Base-by-base conservation (phyloP, 1,140 invertebrate genomes). In the Batillaria attramentaria region DNA sequence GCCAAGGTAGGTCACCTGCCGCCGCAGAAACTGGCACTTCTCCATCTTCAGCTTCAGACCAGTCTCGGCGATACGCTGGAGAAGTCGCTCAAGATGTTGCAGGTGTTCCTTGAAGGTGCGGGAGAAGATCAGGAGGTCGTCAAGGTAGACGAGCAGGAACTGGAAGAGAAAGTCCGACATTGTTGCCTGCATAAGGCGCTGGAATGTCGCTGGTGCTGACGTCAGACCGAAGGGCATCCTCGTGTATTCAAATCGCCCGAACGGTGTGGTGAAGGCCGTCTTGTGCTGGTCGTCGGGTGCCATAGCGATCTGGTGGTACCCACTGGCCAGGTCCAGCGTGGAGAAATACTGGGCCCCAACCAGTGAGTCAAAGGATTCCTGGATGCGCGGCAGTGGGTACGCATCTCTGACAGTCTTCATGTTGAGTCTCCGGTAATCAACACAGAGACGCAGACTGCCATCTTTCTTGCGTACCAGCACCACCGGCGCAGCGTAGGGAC, bases 261-360 rank as follows among this genome's bases (percentile, higher is more conserved):
- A 66, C 6, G 79, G 81, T 0, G 84, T 86, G 0, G 66, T 69
- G 78, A 87, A 86, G 20, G 86, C 82, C 16, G 92, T 92, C 74
- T 91, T 89, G 50, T 89, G 77, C 24, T 81, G 83, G 73, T 88
- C 79, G 24, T 72, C 13, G 18, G 87, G 66, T 24, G 33, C 60
- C 20, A 93, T 73, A 24, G 57, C 72, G 2, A 92, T 79, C 72
- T 92, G 91, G 87, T 89, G 87, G 72, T 83, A 89, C 1, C 87
- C 87, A 68, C 41, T 78, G 46, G 24, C 77, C 24, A 86, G 75
- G 46, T 84, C 81, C 10, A 84, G 35, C 24, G 78, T 83, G 20
- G 62, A 77, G 72, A 84, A 85, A 20, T 69, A 81, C 54, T 79
- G 65, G 16, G 72, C 65, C 3, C 89, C 90, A 0, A 77, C 31